Base-by-base conservation (phyloP, 2,113 vertebrate genomes). In the Morone chrysops region DNA sequence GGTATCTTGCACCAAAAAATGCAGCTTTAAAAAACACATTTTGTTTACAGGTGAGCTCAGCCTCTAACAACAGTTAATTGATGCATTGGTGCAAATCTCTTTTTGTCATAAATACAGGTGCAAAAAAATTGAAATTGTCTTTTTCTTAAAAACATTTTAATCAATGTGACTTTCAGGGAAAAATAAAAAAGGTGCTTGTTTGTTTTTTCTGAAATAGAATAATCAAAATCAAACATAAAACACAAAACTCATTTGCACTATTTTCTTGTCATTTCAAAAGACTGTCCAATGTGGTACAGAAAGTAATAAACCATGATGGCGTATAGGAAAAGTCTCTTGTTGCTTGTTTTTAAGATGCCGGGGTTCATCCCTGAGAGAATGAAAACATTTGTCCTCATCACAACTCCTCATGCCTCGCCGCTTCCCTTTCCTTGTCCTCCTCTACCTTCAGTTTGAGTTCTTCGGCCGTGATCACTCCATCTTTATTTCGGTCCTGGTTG, bases 401-500 rank as follows among this genome's bases (percentile, higher is more conserved):
- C 91, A 99, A 95, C 93, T 99, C 97, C 80, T 99, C 97, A 0
- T 99, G 97, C 8, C 6, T 66, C 22, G 48, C 57, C 2, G 68
- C 31, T 50, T 96, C 90, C 71, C 91, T 94, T 85, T 98, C 97
- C 20, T 89, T 89, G 79, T 99, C 98, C 83, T 99, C 98, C 0
- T 99, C 96, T 0, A 96, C 95, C 90, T 99, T 99, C 54, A 99
- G 95, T 86, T 99, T 99, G 76, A 99, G 96, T 74, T 99, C 98
- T 0, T 96, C 95, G 0, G 92, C 62, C 0, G 94, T 98, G 94
- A 99, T 97, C 85, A 95, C 93, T 9, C 97, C 97, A 0, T 99
- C 97, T 68, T 96, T 94, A 89, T 99, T 97, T 69, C 98, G 93
- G 93, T 99, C 98, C 94, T 99, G 98, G 92, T 99, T 99, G 57